Conservation (phyloP, 2,888 invertebrate species). For the Malthinus flaveolus region DNA sequence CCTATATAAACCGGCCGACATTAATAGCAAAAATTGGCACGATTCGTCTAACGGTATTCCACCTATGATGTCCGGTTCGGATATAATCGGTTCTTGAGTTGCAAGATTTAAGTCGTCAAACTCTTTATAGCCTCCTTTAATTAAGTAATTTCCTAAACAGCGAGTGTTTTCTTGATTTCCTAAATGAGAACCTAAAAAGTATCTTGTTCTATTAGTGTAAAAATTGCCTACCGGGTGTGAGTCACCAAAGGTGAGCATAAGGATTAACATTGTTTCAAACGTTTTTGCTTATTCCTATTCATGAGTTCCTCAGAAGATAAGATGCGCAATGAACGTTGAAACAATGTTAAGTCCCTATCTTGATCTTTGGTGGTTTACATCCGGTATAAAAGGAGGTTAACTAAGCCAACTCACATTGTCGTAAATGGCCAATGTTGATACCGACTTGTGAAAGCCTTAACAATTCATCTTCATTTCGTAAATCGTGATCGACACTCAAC, state of each 20-base stretch:
- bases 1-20: slow-evolving; percentile 85
- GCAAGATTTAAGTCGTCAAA: slow-evolving; percentile 74
- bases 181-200: slow-evolving; percentile 64
- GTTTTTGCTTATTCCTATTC: too few species aligned
- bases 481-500: slow-evolving; percentile 82
- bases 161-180: slow-evolving; percentile 83
- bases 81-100: slow-evolving; percentile 76
- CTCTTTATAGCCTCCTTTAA: slow-evolving; percentile 85
- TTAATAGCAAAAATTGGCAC: slow-evolving; percentile 80
- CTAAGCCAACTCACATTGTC: slow-evolving; percentile 59
- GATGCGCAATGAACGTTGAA: too few species aligned
- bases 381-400: too few species aligned
- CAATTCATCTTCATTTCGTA: slow-evolving; percentile 84
- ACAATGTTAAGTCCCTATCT: too few species aligned
- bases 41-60: slow-evolving; percentile 78
- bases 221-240: too few species aligned
- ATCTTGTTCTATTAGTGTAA: too few species aligned
- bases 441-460: slow-evolving; percentile 76
- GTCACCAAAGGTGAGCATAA: too few species aligned
- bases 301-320: too few species aligned
- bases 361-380: too few species aligned
- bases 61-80: slow-evolving; percentile 82
- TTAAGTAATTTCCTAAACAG: slow-evolving; percentile 84
- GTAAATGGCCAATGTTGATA: slow-evolving; percentile 69
- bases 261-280: too few species aligned